phyloP scores from a whole-genome alignment of 1,140 invertebrate species.

The Brachionus rotundiformis region DNA sequence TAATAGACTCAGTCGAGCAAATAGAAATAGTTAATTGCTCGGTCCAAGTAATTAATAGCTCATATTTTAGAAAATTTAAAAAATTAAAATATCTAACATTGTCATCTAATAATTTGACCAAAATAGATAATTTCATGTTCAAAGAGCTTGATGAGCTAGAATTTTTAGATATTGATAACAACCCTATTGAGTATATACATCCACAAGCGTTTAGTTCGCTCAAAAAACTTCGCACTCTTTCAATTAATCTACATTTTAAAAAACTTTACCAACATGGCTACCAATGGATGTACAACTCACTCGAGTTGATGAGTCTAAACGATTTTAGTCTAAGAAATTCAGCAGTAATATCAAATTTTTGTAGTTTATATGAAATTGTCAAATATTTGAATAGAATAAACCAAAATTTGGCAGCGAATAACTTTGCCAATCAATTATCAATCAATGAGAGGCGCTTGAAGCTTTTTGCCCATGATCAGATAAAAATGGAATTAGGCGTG shows the following conservation, averaged over 20 bases:
- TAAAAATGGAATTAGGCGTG: not conserved
- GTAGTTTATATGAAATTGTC: not conserved
- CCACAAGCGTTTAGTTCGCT: not conserved
- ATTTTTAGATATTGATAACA: conserved; percentile 7
- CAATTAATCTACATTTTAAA: not conserved
- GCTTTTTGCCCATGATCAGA: not conserved
- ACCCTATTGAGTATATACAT: conserved; percentile 13
- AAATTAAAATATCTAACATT: conserved; percentile 11
- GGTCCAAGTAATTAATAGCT: not conserved
- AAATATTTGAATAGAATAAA: not conserved
- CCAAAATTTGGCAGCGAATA: not conserved
- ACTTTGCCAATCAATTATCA: not conserved
- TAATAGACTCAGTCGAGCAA: not conserved
- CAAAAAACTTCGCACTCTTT: not conserved
- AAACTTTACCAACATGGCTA: not conserved
- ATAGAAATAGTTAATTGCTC: conserved; percentile 22
- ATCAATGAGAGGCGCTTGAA: not conserved
- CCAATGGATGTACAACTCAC: not conserved
- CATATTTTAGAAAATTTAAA: not conserved
- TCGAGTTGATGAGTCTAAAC: not conserved
- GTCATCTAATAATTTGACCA: conserved; percentile 6
- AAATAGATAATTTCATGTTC: not conserved
- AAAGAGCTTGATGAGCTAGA: not conserved
- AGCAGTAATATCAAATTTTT: not conserved
- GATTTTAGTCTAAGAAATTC: not conserved